Base-by-base conservation (phyloP, 2,113 vertebrate species). In the Arvicanthis niloticus region DNA sequence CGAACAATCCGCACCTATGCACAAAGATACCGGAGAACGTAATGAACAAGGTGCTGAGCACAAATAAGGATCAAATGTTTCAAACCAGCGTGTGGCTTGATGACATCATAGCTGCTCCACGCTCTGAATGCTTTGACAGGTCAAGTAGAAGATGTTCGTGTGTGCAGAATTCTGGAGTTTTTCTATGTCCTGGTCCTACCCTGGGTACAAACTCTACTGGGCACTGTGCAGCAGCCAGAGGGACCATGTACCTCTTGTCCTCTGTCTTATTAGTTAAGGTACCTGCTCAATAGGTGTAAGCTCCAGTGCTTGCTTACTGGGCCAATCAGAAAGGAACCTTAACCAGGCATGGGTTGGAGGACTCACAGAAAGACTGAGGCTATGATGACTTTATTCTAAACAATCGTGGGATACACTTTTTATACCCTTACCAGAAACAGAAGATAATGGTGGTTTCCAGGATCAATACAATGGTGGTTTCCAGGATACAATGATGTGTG, bases 171-270 rank as follows among this genome's bases (percentile, higher is more conserved):
- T 51, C 29, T 8, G 13, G 75, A 16, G 6, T 31, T 51, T 17
- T 17, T 51, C 42, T 34, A 31, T 77, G 42, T 34, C 15, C 40
- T 29, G 6, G 31, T 34, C 45, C 24, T 9, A 76, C 22, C 45
- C 76, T 17, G 45, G 45, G 1, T 17, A 3, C 26, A 17, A 29
- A 31, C 51, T 51, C 1, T 4, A 29, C 34, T 12, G 22, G 78
- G 13, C 13, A 31, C 16, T 0, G 0, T 10, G 31, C 37, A 17
- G 7, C 21, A 8, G 37, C 26, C 48, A 40, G 51, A 16, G 76
- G 7, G 10, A 34, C 40, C 9, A 8, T 7, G 0, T 3, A 37
- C 73, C 5, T 29, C 0, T 0, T 7, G 17, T 53, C 70, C 1
- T 89, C 53, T 13, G 19, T 51, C 37, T 70, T n/a, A n/a, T 2